A percentile compares a stretch with the other conserved stretches of the same genome.
Evolutionary conservation across 2,888 invertebrate species (phyloP).

Genomic region (Hypercompe scribonia): DNA sequence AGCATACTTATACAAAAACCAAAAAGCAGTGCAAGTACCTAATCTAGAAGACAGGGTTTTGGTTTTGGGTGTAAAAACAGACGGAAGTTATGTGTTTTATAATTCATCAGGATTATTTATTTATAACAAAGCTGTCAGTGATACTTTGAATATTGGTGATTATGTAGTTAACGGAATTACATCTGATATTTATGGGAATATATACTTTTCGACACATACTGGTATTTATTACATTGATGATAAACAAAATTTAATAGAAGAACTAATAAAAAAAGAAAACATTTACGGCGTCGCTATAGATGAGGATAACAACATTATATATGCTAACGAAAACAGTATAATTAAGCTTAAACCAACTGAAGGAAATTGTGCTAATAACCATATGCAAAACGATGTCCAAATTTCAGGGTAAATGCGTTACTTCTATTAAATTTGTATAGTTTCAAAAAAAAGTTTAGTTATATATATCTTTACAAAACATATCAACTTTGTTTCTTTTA

Average conservation of each 20-base stretch:
- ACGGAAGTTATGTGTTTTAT: conserved; percentile 50
- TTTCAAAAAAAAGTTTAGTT: not conserved
- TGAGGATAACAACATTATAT: conserved; percentile 54
- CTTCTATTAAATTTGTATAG: not conserved
- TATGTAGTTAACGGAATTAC: conserved; percentile 52
- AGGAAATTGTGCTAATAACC: conserved; percentile 27
- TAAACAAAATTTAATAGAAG: conserved; percentile 28
- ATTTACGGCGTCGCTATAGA: conserved; percentile 55
- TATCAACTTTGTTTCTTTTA: conserved; percentile 22
- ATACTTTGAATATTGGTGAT: conserved; percentile 33
- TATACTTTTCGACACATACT: conserved; percentile 55
- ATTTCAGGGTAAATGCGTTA: not conserved
- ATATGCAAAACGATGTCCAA: not conserved
- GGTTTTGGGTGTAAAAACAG: conserved; percentile 54
- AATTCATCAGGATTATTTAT: conserved; percentile 61
- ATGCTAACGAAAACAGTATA: conserved; percentile 51
- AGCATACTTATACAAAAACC: conserved; percentile 53
- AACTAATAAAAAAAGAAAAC: conserved; percentile 29
- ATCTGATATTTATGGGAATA: conserved; percentile 53
- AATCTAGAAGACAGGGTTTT: conserved; percentile 52
- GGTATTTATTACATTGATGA: conserved; percentile 50
- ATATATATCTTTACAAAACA: not conserved
- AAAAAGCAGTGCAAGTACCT: conserved; percentile 37
- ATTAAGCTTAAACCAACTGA: conserved; percentile 51
- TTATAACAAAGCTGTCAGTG: conserved; percentile 34